Percentiles rank a stretch among this genome's conserved stretches.
phyloP scores from a whole-genome alignment of 2,113 vertebrate species.

The Ameiurus melas region DNA sequence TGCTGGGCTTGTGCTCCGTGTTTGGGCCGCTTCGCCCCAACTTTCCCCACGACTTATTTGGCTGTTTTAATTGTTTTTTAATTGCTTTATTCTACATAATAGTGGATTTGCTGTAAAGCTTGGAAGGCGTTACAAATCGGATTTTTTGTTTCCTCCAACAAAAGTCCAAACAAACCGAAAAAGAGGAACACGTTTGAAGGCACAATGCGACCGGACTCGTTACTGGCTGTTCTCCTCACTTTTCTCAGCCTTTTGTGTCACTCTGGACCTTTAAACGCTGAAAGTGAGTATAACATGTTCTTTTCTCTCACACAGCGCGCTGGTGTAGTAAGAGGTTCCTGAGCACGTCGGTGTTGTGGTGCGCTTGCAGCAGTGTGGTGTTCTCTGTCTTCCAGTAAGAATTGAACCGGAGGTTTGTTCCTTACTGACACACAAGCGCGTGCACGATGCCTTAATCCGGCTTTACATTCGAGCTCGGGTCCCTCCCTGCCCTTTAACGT shows the following conservation, averaged over 20 bases:
- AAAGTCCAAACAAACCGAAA: slow-evolving; percentile 2
- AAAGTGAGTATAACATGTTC: slow-evolving; percentile 72
- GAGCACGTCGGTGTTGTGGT: not conserved
- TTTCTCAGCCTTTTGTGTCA: slow-evolving; percentile 69
- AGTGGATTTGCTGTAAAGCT: not conserved
- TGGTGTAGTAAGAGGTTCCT: not conserved
- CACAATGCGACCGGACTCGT: slow-evolving; percentile 70
- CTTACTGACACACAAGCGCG: too few relatives aligned
- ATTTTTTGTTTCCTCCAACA: not conserved
- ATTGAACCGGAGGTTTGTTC: not conserved
- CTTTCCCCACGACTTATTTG: not conserved
- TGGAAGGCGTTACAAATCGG: slow-evolving; percentile 34
- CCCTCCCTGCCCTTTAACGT: slow-evolving; percentile 49
- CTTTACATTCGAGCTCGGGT: not conserved
- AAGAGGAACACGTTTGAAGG: slow-evolving; percentile 47
- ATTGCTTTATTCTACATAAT: not conserved
- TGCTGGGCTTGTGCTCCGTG: slow-evolving; percentile 8
- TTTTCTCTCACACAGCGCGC: not conserved
- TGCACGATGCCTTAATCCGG: not conserved
- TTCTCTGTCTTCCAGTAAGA: not conserved
- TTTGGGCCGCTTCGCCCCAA: not conserved
- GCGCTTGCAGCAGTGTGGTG: not conserved
- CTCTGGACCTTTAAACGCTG: slow-evolving; percentile 71
- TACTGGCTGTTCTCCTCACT: slow-evolving; percentile 66
- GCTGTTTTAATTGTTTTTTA: slow-evolving; percentile 24